Conservation (phyloP, 2,888 invertebrate species). For the Stenichneumon culpator region DNA sequence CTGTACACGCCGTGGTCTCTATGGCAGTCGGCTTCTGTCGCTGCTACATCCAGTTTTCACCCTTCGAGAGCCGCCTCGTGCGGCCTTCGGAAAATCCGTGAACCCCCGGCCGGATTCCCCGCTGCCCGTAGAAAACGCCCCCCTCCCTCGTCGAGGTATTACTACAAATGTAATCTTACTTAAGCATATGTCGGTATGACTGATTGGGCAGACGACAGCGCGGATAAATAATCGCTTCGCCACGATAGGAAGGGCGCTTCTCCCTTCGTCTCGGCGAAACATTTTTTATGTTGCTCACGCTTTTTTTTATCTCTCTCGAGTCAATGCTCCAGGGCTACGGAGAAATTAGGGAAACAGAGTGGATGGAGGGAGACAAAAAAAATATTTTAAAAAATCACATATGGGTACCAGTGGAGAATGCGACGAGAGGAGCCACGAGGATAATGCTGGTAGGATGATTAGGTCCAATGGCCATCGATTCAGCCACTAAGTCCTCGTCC, state of each 20-base stretch:
- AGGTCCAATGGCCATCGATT: conserved; percentile 78
- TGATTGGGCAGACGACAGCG: conserved; percentile 81
- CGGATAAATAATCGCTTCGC: conserved; percentile 80
- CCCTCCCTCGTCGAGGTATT: conserved; percentile 74
- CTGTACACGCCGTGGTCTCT: conserved; percentile 50
- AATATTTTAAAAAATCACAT: conserved; percentile 75
- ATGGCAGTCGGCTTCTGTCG: conserved; percentile 63
- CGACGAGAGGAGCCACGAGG: conserved; percentile 58
- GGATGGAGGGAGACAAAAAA: conserved; percentile 30
- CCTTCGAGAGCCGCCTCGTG: conserved; percentile 64
- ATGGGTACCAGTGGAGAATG: conserved; percentile 75
- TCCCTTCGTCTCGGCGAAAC: conserved; percentile 60
- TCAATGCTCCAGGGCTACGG: conserved; percentile 15
- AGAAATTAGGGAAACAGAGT: conserved; percentile 74
- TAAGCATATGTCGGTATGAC: conserved; percentile 84
- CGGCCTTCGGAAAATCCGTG: conserved; percentile 57
- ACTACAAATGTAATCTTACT: conserved; percentile 84
- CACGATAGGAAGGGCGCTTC: conserved; percentile 47
- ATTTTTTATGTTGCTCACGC: conserved; percentile 33
- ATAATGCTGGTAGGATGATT: conserved; percentile 79
- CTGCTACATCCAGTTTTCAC: conserved; percentile 58
- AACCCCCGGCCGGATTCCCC: conserved; percentile 53
- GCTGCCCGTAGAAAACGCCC: conserved; percentile 28
- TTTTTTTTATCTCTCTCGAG: conserved; percentile 49
- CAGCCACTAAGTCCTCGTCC: conserved; percentile 73